Evolutionary conservation across 2,797 vertebrate genomes (phyloP).

Genomic region (Dipus sagitta): DNA sequence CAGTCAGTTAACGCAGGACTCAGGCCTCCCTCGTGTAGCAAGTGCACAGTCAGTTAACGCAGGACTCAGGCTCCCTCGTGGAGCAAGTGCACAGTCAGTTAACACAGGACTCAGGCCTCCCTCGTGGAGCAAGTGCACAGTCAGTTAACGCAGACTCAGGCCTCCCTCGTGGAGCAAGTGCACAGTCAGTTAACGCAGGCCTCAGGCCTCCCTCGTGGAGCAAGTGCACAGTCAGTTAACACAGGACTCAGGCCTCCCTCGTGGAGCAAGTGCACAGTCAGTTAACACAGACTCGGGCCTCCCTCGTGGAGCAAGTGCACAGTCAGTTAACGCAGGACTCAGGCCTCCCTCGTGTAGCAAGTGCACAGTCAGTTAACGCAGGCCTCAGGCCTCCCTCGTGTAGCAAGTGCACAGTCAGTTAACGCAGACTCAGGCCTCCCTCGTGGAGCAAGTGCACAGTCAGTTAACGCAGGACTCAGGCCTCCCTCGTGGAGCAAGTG

Average conservation of each 20-base stretch:
- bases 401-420: constrained; percentile 42
- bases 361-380: constrained; percentile 6
- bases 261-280: constrained; percentile 38
- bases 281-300: not conserved
- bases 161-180: constrained; percentile 5
- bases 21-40: not conserved
- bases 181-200: not conserved
- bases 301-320: constrained; percentile 32
- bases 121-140: constrained; percentile 34
- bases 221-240: constrained; percentile 22
- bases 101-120: not conserved
- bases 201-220: not conserved
- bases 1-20: not conserved
- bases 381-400: not conserved
- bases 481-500: constrained; percentile 5
- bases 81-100: constrained; percentile 39
- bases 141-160: not conserved
- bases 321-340: not conserved
- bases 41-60: constrained; percentile 17
- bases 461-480: not conserved
- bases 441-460: constrained; percentile 33
- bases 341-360: constrained; percentile 2
- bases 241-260: not conserved
- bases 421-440: not conserved
- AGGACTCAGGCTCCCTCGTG: not conserved